These are phyloP conservation scores for Mystacides longicornis DNA, from an alignment of 2,888 invertebrate species.

Conservation along the genomic window DNA sequence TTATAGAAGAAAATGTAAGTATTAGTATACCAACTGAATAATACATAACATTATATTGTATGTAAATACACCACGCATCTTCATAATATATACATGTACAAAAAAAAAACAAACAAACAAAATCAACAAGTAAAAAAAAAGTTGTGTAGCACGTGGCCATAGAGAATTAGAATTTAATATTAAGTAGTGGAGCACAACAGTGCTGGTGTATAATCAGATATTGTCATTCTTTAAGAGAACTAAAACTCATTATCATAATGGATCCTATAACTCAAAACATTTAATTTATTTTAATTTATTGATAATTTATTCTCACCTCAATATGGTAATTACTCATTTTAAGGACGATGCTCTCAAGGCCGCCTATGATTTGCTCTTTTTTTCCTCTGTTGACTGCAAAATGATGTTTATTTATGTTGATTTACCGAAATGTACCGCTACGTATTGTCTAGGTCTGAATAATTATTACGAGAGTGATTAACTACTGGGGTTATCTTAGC, in stretches of 20 bases:
- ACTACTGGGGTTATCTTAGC: not conserved
- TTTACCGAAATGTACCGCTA: not conserved
- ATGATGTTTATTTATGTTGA: too few relatives aligned
- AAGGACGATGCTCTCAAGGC: not conserved
- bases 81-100: too few relatives aligned
- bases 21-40: too few relatives aligned
- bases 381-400: too few relatives aligned
- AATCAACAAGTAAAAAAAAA: too few relatives aligned
- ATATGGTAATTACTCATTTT: constrained; percentile 1
- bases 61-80: too few relatives aligned
- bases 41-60: too few relatives aligned
- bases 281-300: constrained; percentile 2
- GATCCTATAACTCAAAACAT: constrained; percentile 1
- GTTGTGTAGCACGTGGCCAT: not conserved
- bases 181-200: not conserved
- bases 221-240: not conserved
- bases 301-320: not conserved
- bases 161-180: too few relatives aligned
- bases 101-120: not conserved
- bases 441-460: constrained; percentile 1
- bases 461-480: constrained; percentile 2
- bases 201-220: not conserved
- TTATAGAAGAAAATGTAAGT: too few relatives aligned
- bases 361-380: not conserved
- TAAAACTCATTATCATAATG: constrained; percentile 1